Evolutionary conservation across 2,113 vertebrate species (phyloP).

Genomic region (Thalassoma bifasciatum): DNA sequence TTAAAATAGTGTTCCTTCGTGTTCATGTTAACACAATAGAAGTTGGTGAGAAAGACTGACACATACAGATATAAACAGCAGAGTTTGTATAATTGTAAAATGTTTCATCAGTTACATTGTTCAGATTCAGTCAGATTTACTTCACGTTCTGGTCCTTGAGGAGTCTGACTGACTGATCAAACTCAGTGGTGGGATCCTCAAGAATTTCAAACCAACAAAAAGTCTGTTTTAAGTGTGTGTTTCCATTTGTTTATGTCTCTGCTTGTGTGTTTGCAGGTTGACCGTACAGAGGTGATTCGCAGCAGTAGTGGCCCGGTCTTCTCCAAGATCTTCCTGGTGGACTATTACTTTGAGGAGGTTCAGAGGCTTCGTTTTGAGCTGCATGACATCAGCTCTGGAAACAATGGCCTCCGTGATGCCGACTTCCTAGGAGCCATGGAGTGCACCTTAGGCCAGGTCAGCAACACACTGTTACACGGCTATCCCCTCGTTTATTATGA

Average conservation of each 20-base stretch:
- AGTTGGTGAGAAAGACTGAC: no score
- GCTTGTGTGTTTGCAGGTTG: conserved; percentile 85
- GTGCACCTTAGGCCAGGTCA: conserved; percentile 96
- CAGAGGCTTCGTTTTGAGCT: conserved; percentile 95
- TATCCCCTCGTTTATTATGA: not conserved
- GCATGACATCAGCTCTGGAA: conserved; percentile 95
- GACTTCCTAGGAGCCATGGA: conserved; percentile 97
- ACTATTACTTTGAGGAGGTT: conserved; percentile 99
- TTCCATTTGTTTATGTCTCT: not conserved
- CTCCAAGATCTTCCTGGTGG: conserved; percentile 96
- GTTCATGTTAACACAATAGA: no score
- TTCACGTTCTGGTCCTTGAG: no score
- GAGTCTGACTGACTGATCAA: no score
- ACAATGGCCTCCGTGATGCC: conserved; percentile 95
- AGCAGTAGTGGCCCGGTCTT: conserved; percentile 94
- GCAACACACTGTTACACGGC: conserved; percentile 30
- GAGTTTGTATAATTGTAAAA: no score
- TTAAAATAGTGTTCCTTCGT: no score
- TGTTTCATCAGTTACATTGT: no score
- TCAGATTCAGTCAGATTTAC: no score
- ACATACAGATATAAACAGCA: no score
- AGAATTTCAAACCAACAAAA: no score
- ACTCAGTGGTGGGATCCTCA: no score
- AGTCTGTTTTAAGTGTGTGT: not conserved
- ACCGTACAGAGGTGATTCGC: conserved; percentile 96